Conservation (phyloP, 2,888 invertebrate genomes). For the Leucophenga maculata region DNA sequence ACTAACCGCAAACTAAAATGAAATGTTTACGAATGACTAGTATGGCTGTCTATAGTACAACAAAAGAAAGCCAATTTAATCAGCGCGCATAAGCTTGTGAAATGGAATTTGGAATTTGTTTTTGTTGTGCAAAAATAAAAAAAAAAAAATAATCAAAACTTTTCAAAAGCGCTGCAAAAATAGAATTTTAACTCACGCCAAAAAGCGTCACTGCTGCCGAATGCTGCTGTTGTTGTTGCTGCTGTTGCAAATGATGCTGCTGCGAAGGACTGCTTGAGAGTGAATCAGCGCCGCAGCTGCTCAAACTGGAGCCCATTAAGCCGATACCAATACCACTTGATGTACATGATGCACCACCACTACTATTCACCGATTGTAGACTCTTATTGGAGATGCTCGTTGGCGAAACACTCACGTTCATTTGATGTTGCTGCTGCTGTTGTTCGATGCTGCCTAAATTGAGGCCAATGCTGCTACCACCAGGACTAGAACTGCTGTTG, state of each 20-base stretch:
- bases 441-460: not conserved
- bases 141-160: not conserved
- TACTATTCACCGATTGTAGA: conserved; percentile 12
- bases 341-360: conserved; percentile 51
- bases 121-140: too few species aligned
- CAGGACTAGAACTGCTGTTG: conserved; percentile 51
- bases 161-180: not conserved
- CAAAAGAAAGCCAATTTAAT: too few species aligned
- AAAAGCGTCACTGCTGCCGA: conserved; percentile 46
- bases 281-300: conserved; percentile 58
- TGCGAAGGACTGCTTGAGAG: conserved; percentile 69
- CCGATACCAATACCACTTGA: conserved; percentile 38
- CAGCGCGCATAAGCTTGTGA: too few species aligned
- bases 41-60: too few species aligned
- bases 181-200: conserved; percentile 45
- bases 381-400: conserved; percentile 11
- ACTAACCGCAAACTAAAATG: too few species aligned
- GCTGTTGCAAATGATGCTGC: conserved; percentile 51
- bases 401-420: conserved; percentile 9
- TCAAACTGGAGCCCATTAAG: conserved; percentile 37
- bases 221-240: conserved; percentile 38
- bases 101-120: too few species aligned
- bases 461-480: conserved; percentile 45
- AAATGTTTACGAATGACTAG: too few species aligned
- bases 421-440: not conserved